These are phyloP conservation scores for Polylopha cassiicola DNA, from an alignment of 2,888 invertebrate genomes.

Conservation along the genomic window DNA sequence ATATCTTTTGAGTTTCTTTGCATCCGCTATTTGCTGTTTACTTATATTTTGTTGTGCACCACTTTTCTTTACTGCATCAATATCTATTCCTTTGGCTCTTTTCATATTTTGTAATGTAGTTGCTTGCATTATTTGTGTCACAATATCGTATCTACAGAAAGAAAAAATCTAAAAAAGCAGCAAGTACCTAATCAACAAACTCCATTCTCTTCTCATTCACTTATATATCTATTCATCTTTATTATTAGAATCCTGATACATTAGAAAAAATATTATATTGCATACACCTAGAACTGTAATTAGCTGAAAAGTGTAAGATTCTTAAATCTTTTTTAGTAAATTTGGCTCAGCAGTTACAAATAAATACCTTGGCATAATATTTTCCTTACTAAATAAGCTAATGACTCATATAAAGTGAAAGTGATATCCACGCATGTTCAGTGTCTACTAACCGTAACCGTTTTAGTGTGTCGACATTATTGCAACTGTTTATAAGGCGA, in stretches of 20 bases:
- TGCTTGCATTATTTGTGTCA: constrained; percentile 95
- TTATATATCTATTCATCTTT: no score
- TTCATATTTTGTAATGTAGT: constrained; percentile 94
- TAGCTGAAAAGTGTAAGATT: no score
- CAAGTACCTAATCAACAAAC: no score
- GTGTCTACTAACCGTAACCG: constrained; percentile 81
- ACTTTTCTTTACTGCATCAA: constrained; percentile 75
- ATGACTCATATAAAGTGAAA: constrained; percentile 15
- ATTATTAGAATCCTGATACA: no score
- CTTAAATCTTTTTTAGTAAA: no score
- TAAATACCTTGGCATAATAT: neutral
- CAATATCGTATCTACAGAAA: constrained; percentile 84
- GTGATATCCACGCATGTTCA: constrained; percentile 27
- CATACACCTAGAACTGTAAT: no score
- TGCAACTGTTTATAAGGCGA: constrained; percentile 87
- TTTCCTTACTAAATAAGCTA: no score
- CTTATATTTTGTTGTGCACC: constrained; percentile 77
- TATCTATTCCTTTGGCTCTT: constrained; percentile 87
- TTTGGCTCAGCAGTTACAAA: no score
- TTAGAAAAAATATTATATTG: no score
- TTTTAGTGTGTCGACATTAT: constrained; percentile 88
- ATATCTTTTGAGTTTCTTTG: constrained; percentile 89
- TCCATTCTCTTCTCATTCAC: no score
- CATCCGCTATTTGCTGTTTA: constrained; percentile 87
- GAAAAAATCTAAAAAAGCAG: no score